Evolutionary conservation across 2,797 vertebrate genomes (phyloP), one percentile per base, ranked within the genome.

Genomic region (Enteromius treurensis): DNA sequence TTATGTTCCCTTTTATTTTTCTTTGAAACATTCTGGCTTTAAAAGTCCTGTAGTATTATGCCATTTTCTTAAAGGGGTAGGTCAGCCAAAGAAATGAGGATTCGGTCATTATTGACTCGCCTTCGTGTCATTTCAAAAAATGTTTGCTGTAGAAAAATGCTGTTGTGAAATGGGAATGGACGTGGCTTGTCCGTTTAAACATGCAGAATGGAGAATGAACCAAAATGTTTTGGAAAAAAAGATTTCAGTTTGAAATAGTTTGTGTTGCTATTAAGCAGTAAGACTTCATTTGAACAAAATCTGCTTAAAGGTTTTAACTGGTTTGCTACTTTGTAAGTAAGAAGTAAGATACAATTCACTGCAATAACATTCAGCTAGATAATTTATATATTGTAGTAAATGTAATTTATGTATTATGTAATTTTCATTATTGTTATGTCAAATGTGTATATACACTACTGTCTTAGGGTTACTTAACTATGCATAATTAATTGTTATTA

Each of bases 21-120:
- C 45, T 83, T 79, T 79, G 79, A 67, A 75, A 83, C 83, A 81
- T 86, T 77, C 40, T 64, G 3, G 40, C 21, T 62, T 77, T 64
- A 7, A 77, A 49, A 32, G 42, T 65, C 23, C 5, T 8, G 29
- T 14, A 29, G 53, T 42, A 10, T 76, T 42, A 47, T 77, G 23
- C 2, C 34, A 3, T 64, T 53, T 53, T 67, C 21, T 47, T 53
- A 37, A 79, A 67, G 21, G 47, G 62, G n/a, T 34, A 15, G 2
- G 32, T 77, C 40, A 29, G 23, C 15, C 23, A 19, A 29, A 64
- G 40, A 77, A 40, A 60, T 17, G 10, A 47, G 42, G 40, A n/a
- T 32, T 58, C 19, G 21, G 13, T 75, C 3, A 1, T 58, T 78
- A 49, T 65, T 78, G 23, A 65, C 17, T 47, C 10, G 1, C 23